These are phyloP conservation scores for Zonitis immaculata DNA, from an alignment of 2,888 invertebrate genomes.

Conservation along the genomic window DNA sequence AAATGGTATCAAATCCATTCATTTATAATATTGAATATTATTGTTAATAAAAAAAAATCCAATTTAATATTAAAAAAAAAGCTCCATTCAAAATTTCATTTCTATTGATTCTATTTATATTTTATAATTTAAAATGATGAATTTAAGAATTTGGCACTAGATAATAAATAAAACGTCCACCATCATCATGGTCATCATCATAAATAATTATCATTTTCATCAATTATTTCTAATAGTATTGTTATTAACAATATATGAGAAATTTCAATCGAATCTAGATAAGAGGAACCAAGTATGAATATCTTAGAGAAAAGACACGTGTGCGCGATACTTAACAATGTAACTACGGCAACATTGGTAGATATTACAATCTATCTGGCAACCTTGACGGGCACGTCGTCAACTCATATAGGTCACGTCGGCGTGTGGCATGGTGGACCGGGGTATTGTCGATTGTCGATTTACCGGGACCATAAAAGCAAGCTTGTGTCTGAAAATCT, in stretches of 20 bases:
- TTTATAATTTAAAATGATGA: not conserved
- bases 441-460: not conserved
- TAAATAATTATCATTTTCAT: too few relatives aligned
- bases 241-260: not conserved
- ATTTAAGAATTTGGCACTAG: not conserved
- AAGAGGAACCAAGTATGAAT: not conserved
- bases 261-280: not conserved
- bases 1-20: not conserved
- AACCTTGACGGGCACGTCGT: slow-evolving; percentile 25
- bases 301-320: slow-evolving; percentile 9
- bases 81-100: not conserved
- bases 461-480: slow-evolving; percentile 8
- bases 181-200: not conserved
- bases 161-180: too few relatives aligned
- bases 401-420: slow-evolving; percentile 28
- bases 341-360: slow-evolving; percentile 14
- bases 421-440: slow-evolving; percentile 17
- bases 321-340: slow-evolving; percentile 3
- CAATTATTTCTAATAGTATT: not conserved
- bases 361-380: slow-evolving; percentile 12
- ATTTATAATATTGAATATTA: not conserved
- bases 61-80: not conserved
- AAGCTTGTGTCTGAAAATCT: slow-evolving; percentile 11
- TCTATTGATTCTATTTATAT: not conserved
- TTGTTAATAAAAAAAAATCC: not conserved